phyloP scores from a whole-genome alignment of 1,140 invertebrate species.

The Triops longicaudatus region DNA sequence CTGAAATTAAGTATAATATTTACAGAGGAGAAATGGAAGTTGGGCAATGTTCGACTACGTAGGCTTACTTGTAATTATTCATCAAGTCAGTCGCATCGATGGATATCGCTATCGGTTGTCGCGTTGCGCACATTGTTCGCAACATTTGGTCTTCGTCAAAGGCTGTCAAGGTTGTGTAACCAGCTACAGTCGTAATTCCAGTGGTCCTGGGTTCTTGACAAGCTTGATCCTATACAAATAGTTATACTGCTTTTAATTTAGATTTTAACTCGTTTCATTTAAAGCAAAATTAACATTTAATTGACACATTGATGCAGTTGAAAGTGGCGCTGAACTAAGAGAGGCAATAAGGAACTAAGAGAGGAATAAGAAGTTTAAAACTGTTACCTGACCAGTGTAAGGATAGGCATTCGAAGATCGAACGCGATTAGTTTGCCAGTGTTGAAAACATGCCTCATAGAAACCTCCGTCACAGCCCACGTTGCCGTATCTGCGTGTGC shows the following conservation, averaged over 20 bases:
- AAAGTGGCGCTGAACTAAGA: too few species aligned
- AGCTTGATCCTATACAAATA: too few species aligned
- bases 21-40: too few species aligned
- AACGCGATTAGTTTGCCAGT: background rate
- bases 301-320: too few species aligned
- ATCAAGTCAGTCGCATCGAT: background rate
- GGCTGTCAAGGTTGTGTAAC: background rate
- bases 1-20: too few species aligned
- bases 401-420: background rate
- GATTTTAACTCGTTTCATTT: too few species aligned
- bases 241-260: too few species aligned
- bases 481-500: background rate
- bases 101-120: background rate
- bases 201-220: too few species aligned
- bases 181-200: background rate
- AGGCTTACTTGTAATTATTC: background rate
- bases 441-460: background rate
- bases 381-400: background rate
- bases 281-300: too few species aligned
- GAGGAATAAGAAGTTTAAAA: too few species aligned
- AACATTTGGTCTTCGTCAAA: background rate
- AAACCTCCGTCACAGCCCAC: constrained; percentile 17
- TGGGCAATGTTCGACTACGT: too few species aligned
- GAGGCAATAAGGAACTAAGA: too few species aligned
- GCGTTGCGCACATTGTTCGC: background rate